These are phyloP conservation scores for Scaptomyza polygonia DNA, from an alignment of 2,888 invertebrate species.

Conservation along the genomic window DNA sequence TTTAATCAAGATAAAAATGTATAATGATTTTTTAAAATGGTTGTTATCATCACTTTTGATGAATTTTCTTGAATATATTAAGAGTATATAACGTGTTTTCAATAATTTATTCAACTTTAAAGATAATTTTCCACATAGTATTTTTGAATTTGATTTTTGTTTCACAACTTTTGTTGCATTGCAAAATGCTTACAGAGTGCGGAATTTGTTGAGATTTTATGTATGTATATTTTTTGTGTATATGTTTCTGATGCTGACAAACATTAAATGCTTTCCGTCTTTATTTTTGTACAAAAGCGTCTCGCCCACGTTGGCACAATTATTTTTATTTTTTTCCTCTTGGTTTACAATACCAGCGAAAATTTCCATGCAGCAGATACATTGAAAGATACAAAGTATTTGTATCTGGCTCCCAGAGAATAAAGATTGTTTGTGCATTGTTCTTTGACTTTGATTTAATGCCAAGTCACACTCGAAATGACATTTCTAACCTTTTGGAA, in stretches of 20 bases:
- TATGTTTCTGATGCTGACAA: constrained; percentile 35
- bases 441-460: constrained; percentile 77
- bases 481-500: constrained; percentile 62
- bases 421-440: constrained; percentile 22
- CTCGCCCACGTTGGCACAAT: constrained; percentile 74
- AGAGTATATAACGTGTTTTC: no score
- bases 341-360: constrained; percentile 32
- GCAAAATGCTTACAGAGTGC: constrained; percentile 24
- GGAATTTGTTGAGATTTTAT: constrained; percentile 32
- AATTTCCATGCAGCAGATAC: constrained; percentile 21
- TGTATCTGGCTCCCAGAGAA: constrained; percentile 48
- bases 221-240: background rate
- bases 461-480: constrained; percentile 71
- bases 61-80: no score
- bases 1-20: background rate
- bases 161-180: constrained; percentile 18
- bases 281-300: constrained; percentile 59
- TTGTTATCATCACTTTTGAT: no score
- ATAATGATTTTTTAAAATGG: no score
- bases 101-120: background rate
- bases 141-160: constrained; percentile 5
- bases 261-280: constrained; percentile 54
- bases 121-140: constrained; percentile 1
- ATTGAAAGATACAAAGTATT: constrained; percentile 14
- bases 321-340: constrained; percentile 20